phyloP scores from a whole-genome alignment of 2,888 invertebrate genomes.

The Acleris laterana region DNA sequence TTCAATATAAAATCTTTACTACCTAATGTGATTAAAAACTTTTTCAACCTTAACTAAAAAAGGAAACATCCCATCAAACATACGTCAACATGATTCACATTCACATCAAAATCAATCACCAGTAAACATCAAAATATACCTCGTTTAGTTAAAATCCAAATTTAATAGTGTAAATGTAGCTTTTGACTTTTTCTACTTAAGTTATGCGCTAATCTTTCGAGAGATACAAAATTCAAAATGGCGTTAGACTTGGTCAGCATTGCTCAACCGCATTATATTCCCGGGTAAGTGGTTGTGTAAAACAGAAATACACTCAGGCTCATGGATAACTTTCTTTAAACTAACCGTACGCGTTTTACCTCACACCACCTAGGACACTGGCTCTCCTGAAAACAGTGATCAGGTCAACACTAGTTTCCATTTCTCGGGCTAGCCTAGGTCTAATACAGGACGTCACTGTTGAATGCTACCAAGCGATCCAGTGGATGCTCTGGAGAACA shows the following conservation, averaged over 20 bases:
- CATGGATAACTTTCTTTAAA: neutral
- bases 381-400: too few species aligned
- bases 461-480: too few species aligned
- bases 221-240: constrained; percentile 52
- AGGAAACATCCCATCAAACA: too few species aligned
- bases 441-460: too few species aligned
- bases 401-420: too few species aligned
- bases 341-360: too few species aligned
- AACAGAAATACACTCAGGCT: neutral
- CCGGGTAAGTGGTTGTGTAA: constrained; percentile 83
- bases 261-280: constrained; percentile 89
- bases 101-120: constrained; percentile 1
- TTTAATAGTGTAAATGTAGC: constrained; percentile 6
- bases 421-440: too few species aligned
- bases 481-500: too few species aligned
- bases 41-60: too few species aligned
- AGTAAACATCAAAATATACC: constrained; percentile 2
- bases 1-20: too few species aligned
- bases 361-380: too few species aligned
- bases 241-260: constrained; percentile 85
- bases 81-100: neutral
- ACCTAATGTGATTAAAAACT: too few species aligned
- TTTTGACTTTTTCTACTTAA: constrained; percentile 40
- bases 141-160: neutral
- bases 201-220: constrained; percentile 53